Base-by-base conservation (phyloP, 2,888 invertebrate species). In the Drosophila falleni region DNA sequence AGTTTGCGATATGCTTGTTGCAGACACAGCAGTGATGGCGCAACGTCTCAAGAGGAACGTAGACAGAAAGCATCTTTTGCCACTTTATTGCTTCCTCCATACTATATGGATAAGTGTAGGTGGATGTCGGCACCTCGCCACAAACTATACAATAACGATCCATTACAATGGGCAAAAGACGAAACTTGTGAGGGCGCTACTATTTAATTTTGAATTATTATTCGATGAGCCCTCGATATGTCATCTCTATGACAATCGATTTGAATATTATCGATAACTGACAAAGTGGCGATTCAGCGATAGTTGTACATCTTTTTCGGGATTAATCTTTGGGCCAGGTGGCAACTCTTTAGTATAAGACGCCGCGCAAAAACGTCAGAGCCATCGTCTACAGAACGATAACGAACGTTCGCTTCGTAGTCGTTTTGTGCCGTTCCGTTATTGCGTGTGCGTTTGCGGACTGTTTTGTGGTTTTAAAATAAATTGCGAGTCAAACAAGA, bases 61-160 rank as follows among this genome's bases (percentile, higher is more conserved):
- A 61, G 8, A 37, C 58, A 13, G 41, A 35, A 0, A 86, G 54
- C 63, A 66, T 29, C 8, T 37, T 50, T 64, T 71, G 74, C 87
- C 89, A 88, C 11, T 53, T 72, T 0, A 56, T 19, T 10, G 87
- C 81, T 39, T 83, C 83, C 1, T 37, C n/a, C 29, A 65, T 44
- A n/a, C 42, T 64, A 6, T 59, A 55, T 8, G 87, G 78, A 47
- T 63, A 74, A n/a, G 70, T 55, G 31, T 39, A 74, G 1, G 42
- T 23, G 1, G 54, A 56, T 16, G n/a, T 39, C 0, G 89, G 84
- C 41, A 51, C 19, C 23, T 63, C 51, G 15, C 83, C 84, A 69
- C 81, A 83, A 49, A 87, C 55, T 33, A 89, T 49, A 69, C 87
- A 89, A 23, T 68, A 68, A 67, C 87, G 85, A 15, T 51, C 58